Conservation (phyloP, 2,797 vertebrate genomes). For the Cryptoprocta ferox region DNA sequence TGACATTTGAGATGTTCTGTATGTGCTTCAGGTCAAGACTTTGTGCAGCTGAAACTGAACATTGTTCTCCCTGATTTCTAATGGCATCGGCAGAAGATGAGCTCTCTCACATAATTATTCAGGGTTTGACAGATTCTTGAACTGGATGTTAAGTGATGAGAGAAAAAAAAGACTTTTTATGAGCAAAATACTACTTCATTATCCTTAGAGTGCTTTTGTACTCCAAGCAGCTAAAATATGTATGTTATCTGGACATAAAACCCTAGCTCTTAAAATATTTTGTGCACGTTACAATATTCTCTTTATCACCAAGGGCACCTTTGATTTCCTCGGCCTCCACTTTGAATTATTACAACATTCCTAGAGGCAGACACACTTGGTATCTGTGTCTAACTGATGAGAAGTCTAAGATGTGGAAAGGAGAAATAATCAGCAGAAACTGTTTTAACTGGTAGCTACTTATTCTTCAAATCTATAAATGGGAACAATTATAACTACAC, state of each 20-base stretch:
- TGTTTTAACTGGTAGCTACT: not conserved
- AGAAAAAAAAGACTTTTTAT: not conserved
- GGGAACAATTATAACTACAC: not conserved
- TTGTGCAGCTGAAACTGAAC: conserved; percentile 10
- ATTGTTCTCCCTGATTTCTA: conserved; percentile 68
- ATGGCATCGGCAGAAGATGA: conserved; percentile 47
- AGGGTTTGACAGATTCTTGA: conserved; percentile 60
- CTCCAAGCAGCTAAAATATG: not conserved
- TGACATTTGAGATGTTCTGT: conserved; percentile 58
- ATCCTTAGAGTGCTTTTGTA: not conserved
- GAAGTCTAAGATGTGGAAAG: not conserved
- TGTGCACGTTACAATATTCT: not conserved
- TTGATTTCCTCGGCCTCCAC: not conserved
- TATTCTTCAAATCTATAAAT: not conserved
- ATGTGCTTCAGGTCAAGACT: conserved; percentile 33
- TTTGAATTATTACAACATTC: not conserved
- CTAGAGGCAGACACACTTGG: not conserved
- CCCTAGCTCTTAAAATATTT: not conserved
- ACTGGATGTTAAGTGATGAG: conserved; percentile 41
- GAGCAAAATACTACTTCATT: conserved; percentile 25
- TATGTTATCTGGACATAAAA: not conserved
- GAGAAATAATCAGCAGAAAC: not conserved
- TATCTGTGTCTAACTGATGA: not conserved
- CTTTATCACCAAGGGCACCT: not conserved
- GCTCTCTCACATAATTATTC: conserved; percentile 57